Conservation (phyloP, 2,888 invertebrate species). For the Theodoxus fluviatilis region DNA sequence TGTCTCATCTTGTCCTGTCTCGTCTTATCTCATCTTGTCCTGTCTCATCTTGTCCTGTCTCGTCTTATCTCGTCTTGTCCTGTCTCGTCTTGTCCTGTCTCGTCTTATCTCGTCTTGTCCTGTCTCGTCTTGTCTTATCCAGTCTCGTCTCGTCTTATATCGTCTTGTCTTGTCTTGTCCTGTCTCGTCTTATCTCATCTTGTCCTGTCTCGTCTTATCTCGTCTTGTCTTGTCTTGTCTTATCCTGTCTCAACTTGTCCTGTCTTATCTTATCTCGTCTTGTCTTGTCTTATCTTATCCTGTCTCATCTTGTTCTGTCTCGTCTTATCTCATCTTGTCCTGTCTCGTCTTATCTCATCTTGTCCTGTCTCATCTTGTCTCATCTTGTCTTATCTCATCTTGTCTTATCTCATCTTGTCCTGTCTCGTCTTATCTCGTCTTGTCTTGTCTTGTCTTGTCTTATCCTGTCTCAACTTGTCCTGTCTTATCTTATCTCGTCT, state of each 20-base stretch:
- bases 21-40: too few species aligned
- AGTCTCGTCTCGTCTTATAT: neutral
- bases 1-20: too few species aligned
- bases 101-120: conserved; percentile 8
- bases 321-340: neutral
- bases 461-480: neutral
- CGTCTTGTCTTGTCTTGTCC: conserved; percentile 7
- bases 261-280: too few species aligned
- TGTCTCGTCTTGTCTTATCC: neutral
- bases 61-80: too few species aligned
- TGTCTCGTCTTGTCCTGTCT: conserved; percentile 2
- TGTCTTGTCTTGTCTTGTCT: conserved; percentile 3
- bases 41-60: too few species aligned
- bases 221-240: too few species aligned
- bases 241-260: too few species aligned
- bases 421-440: neutral
- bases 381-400: neutral
- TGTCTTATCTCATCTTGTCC: neutral
- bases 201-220: too few species aligned
- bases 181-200: too few species aligned
- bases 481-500: neutral
- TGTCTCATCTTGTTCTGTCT: neutral
- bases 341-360: conserved; percentile 1
- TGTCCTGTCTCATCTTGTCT: conserved; percentile 2
- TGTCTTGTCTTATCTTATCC: too few species aligned